phyloP scores from a whole-genome alignment of 2,888 invertebrate species.

The Eupeodes luniger region DNA sequence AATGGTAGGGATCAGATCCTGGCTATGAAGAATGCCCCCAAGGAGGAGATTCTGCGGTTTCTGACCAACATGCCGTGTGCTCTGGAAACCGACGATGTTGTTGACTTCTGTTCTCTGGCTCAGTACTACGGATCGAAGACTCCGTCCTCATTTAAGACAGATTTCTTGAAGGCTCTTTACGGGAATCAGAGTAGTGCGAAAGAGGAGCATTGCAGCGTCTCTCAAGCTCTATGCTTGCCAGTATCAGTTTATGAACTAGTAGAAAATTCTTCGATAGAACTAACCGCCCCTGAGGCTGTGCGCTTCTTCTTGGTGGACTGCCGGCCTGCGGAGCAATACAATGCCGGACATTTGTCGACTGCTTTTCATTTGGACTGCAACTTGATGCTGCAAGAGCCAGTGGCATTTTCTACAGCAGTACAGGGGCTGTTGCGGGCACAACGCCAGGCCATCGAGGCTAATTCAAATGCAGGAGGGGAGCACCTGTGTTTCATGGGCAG shows the following conservation, averaged over 20 bases:
- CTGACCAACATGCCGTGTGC: constrained; percentile 92
- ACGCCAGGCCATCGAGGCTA: constrained; percentile 92
- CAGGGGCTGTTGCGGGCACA: constrained; percentile 95
- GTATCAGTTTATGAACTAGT: constrained; percentile 97
- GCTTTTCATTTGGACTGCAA: constrained; percentile 99
- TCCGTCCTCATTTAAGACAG: constrained; percentile 95
- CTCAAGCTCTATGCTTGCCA: constrained; percentile 96
- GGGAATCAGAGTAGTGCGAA: constrained; percentile 86
- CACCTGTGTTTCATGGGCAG: constrained; percentile 97
- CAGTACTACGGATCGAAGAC: constrained; percentile 97
- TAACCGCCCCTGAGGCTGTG: constrained; percentile 87
- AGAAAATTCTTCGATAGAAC: constrained; percentile 90
- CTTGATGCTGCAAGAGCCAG: constrained; percentile 98
- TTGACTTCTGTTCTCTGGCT: constrained; percentile 98
- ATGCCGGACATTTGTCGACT: constrained; percentile 97
- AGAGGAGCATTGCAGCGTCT: constrained; percentile 84
- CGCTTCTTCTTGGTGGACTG: constrained; percentile 98
- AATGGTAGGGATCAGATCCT: constrained; percentile 95
- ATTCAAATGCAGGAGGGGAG: constrained; percentile 94
- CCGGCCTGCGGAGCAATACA: constrained; percentile 97
- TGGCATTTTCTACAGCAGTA: constrained; percentile 96
- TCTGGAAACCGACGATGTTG: constrained; percentile 96
- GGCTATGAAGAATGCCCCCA: constrained; percentile 89
- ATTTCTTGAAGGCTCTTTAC: constrained; percentile 88
- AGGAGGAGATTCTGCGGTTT: constrained; percentile 88